A percentile compares a stretch with the other conserved stretches of the same genome.
Conservation (phyloP, 1,140 invertebrate species). For the Magallana angulata region DNA sequence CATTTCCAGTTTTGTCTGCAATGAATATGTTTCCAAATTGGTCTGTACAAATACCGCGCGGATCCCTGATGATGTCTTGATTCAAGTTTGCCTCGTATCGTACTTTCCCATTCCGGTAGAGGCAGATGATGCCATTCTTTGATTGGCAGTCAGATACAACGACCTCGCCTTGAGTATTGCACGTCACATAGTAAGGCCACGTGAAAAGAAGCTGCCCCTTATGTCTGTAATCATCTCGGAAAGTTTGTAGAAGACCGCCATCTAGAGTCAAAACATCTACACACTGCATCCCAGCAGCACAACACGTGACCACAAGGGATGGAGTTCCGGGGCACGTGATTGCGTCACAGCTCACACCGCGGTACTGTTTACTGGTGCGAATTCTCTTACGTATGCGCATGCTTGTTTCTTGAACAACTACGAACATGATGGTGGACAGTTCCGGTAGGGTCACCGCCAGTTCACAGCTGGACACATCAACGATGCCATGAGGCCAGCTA, state of each 20-base stretch:
- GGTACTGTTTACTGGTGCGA: conserved; percentile 65
- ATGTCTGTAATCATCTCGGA: conserved; percentile 61
- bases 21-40: conserved; percentile 57
- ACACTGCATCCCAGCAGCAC: conserved; percentile 64
- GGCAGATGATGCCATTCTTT: conserved; percentile 61
- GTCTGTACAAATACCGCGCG: conserved; percentile 64
- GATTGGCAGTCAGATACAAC: conserved; percentile 67
- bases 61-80: conserved; percentile 60
- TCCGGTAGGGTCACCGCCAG: conserved; percentile 66
- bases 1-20: conserved; percentile 56
- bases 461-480: conserved; percentile 62
- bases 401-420: conserved; percentile 55
- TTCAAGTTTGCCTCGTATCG: conserved; percentile 59
- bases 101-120: conserved; percentile 57
- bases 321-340: conserved; percentile 55
- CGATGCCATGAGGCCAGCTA: conserved; percentile 67
- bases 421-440: conserved; percentile 64
- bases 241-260: conserved; percentile 60
- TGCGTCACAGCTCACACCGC: conserved; percentile 62
- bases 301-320: conserved; percentile 63
- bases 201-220: conserved; percentile 60
- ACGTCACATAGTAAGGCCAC: conserved; percentile 67
- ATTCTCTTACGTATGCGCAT: conserved; percentile 65
- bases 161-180: conserved; percentile 62
- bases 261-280: conserved; percentile 65